phyloP scores from a whole-genome alignment of 2,888 invertebrate species.

The Stictocephala bisonia region DNA sequence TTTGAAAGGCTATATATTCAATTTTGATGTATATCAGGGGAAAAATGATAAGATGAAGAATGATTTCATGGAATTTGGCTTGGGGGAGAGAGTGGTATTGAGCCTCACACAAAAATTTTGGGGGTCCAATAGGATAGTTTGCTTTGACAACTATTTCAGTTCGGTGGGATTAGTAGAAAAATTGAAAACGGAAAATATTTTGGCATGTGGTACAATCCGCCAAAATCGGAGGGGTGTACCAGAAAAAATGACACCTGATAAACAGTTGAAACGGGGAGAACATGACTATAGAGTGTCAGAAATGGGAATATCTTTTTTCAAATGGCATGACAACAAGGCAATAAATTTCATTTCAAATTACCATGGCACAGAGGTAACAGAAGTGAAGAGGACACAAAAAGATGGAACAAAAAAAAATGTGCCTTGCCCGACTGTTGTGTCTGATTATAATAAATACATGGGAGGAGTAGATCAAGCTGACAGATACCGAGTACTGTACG shows the following conservation, averaged over 20 bases:
- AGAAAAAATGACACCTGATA: not conserved
- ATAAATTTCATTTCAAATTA: slow-evolving; percentile 18
- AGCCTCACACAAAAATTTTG: slow-evolving; percentile 13
- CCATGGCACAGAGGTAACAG: slow-evolving; percentile 4
- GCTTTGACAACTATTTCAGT: slow-evolving; percentile 22
- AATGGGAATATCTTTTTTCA: not conserved
- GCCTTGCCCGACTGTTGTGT: slow-evolving; percentile 55
- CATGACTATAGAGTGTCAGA: slow-evolving; percentile 7
- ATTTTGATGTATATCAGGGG: slow-evolving; percentile 31
- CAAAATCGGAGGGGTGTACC: slow-evolving; percentile 18
- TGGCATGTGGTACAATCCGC: slow-evolving; percentile 10
- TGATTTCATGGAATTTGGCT: slow-evolving; percentile 2
- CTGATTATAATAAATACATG: slow-evolving; percentile 60
- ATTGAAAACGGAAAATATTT: slow-evolving; percentile 11
- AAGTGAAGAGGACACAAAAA: slow-evolving; percentile 53
- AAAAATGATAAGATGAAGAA: not conserved
- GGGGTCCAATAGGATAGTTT: not conserved
- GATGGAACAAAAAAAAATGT: slow-evolving; percentile 55
- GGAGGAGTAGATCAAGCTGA: slow-evolving; percentile 60
- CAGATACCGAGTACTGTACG: slow-evolving; percentile 56
- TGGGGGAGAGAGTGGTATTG: slow-evolving; percentile 24
- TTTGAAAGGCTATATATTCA: not conserved
- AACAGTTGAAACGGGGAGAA: slow-evolving; percentile 21
- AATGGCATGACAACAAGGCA: slow-evolving; percentile 9
- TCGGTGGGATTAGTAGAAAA: not conserved